Percentiles rank a stretch among this genome's conserved stretches.
phyloP scores from a whole-genome alignment of 2,888 invertebrate genomes.

The Alsophila aescularia region DNA sequence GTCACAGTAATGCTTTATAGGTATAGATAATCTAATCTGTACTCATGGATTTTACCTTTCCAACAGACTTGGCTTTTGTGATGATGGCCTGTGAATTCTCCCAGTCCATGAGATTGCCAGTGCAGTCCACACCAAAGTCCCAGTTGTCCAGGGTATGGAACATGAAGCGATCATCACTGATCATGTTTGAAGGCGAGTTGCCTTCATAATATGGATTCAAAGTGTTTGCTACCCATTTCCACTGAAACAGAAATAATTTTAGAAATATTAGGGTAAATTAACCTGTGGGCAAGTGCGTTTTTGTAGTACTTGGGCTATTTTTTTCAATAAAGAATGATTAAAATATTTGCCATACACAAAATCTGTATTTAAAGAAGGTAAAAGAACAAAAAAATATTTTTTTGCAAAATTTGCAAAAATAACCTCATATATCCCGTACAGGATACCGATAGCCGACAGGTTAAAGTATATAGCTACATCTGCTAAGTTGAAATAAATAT shows the following conservation, averaged over 20 bases:
- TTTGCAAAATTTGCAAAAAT: no score
- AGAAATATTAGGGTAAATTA: background rate
- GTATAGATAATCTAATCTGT: background rate
- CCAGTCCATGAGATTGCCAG: conserved; percentile 92
- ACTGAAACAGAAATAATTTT: conserved; percentile 69
- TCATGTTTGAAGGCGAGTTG: conserved; percentile 88
- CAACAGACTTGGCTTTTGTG: conserved; percentile 71
- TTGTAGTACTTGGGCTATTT: no score
- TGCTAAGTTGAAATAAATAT: no score
- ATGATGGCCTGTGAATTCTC: conserved; percentile 88
- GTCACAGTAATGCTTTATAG: background rate
- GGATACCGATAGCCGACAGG: no score
- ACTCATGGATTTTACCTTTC: conserved; percentile 65
- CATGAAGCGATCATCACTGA: conserved; percentile 94
- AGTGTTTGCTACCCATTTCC: conserved; percentile 94
- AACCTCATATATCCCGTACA: no score
- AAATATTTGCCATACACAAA: no score
- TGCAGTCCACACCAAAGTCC: conserved; percentile 93
- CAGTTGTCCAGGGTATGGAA: conserved; percentile 90
- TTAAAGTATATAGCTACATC: no score
- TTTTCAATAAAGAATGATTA: no score
- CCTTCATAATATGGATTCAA: conserved; percentile 97
- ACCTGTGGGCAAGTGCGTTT: no score
- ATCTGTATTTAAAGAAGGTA: no score
- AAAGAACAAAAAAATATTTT: no score